Conservation (phyloP, 1,140 invertebrate species). For the Gonatopus flavifemur region DNA sequence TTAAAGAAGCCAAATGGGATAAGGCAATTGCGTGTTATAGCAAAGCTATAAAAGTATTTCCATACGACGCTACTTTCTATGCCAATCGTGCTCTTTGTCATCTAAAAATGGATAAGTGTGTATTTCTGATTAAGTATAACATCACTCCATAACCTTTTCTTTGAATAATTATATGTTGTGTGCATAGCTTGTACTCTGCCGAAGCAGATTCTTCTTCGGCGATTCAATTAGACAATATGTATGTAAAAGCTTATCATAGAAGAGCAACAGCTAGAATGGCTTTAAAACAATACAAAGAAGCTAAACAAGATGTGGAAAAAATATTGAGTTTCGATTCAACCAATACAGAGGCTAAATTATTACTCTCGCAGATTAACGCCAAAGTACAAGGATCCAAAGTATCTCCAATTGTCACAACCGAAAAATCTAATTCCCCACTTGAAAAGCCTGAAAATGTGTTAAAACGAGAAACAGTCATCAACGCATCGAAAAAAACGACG, state of each 20-base stretch:
- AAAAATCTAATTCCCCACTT: too few relatives aligned
- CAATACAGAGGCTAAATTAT: slow-evolving; percentile 64
- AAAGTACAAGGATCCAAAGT: slow-evolving; percentile 55
- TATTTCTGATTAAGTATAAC: slow-evolving; percentile 3
- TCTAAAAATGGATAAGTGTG: slow-evolving; percentile 79
- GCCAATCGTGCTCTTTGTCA: slow-evolving; percentile 88
- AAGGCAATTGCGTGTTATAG: slow-evolving; percentile 81
- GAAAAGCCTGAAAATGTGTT: background rate
- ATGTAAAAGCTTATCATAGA: slow-evolving; percentile 79
- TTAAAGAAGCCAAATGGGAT: slow-evolving; percentile 76
- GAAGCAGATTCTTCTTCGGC: slow-evolving; percentile 76
- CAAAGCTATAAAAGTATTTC: slow-evolving; percentile 74
- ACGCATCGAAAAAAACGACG: background rate
- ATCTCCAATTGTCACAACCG: slow-evolving; percentile 20
- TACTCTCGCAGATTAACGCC: slow-evolving; percentile 62
- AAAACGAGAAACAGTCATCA: slow-evolving; percentile 2
- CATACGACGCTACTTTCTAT: slow-evolving; percentile 78
- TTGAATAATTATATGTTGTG: slow-evolving; percentile 7
- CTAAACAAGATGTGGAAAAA: slow-evolving; percentile 67
- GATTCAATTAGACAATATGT: slow-evolving; percentile 70
- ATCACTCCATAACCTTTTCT: background rate
- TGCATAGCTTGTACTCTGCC: slow-evolving; percentile 68
- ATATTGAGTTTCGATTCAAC: slow-evolving; percentile 72
- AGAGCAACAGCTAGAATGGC: slow-evolving; percentile 70
- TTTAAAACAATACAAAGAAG: slow-evolving; percentile 64